phyloP scores from a whole-genome alignment of 2,113 vertebrate species.

The Numenius arquata region DNA sequence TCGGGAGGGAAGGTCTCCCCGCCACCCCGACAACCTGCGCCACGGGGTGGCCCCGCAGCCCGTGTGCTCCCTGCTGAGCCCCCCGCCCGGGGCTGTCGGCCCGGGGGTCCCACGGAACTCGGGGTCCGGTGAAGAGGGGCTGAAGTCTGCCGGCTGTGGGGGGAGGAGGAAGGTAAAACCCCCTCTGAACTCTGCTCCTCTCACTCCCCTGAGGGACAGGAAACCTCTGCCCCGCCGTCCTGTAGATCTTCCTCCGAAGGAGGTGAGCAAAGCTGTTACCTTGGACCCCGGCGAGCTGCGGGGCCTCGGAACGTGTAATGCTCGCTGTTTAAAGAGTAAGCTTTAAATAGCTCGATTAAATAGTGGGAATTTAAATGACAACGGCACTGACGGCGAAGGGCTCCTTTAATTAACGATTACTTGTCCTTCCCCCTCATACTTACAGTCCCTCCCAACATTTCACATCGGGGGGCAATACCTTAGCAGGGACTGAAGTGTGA shows the following conservation, averaged over 20 bases:
- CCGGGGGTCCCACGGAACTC: not conserved
- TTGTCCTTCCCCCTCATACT: not conserved
- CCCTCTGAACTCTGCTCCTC: not conserved
- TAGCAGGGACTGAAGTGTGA: not conserved
- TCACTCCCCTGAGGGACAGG: not conserved
- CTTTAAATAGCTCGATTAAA: not conserved
- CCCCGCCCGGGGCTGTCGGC: rapidly evolving
- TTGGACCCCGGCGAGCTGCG: not conserved
- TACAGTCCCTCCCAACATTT: not conserved
- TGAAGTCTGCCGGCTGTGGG: not conserved
- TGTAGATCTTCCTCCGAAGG: not conserved
- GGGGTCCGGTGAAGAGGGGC: not conserved
- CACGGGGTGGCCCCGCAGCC: not conserved
- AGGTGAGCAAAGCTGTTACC: not conserved
- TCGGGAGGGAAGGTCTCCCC: not conserved
- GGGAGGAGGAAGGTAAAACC: not conserved
- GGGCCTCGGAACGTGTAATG: not conserved
- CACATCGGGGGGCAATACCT: not conserved
- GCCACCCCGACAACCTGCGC: not conserved
- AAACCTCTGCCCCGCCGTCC: not conserved
- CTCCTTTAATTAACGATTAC: not conserved
- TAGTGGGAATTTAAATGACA: conserved; percentile 14
- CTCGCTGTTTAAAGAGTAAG: not conserved
- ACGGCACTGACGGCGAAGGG: not conserved
- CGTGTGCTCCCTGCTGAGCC: not conserved